phyloP scores from a whole-genome alignment of 2,113 vertebrate species.

The Hydropotes inermis region DNA sequence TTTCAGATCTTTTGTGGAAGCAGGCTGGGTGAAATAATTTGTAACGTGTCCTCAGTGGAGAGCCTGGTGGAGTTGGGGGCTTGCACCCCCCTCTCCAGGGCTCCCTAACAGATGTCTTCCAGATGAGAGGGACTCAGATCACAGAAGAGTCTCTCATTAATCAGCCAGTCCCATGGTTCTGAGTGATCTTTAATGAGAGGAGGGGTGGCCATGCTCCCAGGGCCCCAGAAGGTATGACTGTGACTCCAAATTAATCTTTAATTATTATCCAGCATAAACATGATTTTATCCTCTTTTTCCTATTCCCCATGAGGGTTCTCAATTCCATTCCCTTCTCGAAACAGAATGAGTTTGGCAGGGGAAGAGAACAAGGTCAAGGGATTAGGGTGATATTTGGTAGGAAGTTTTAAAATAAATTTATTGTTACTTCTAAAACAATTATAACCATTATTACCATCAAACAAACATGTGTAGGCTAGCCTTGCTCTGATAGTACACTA shows the following conservation, averaged over 20 bases:
- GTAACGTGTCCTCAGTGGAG: background rate
- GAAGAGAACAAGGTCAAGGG: background rate
- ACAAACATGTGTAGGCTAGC: background rate
- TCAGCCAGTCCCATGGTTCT: background rate
- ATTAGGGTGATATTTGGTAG: background rate
- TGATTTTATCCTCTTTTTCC: background rate
- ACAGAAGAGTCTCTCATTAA: background rate
- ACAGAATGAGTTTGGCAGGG: conserved; percentile 38
- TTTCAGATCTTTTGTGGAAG: background rate
- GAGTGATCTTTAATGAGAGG: background rate
- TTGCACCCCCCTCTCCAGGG: background rate
- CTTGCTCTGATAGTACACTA: background rate
- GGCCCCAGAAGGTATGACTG: background rate
- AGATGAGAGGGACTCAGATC: background rate
- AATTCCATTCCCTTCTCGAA: background rate
- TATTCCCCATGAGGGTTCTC: background rate
- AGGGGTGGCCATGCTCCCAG: background rate
- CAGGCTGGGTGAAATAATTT: background rate
- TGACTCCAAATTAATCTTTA: conserved; percentile 35
- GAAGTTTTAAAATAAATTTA: conserved; percentile 8
- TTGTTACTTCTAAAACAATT: conserved; percentile 32
- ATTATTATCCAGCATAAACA: background rate
- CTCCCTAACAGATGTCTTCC: background rate
- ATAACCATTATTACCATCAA: background rate
- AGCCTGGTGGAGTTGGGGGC: background rate